Evolutionary conservation across 2,113 vertebrate species (phyloP), one percentile per base, ranked within the genome.

Genomic region (Theristicus caerulescens): DNA sequence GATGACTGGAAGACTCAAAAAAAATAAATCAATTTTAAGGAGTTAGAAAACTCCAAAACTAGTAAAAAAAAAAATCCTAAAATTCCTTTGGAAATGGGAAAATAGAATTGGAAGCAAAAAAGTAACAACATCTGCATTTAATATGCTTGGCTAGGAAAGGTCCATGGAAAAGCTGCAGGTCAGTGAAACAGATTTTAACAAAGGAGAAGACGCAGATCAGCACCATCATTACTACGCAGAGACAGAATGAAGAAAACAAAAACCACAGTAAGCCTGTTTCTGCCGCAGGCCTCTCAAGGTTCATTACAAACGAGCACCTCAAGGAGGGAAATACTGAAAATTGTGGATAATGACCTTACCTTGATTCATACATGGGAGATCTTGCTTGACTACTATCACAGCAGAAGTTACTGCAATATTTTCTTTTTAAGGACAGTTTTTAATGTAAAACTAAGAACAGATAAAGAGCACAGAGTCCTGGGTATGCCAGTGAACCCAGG

Each of bases 91-190:
- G 74, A 91, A 93, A 59, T 62, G 20, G 7, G 51, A 82, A 79
- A 92, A 70, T 14, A 47, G 61, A 91, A 49, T 52, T 77, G 47
- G 78, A 90, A 66, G 36, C 2, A 67, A 90, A 94, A 93, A 88
- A 42, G 1, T 19, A 66, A 52, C 38, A 84, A 84, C 92, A 95
- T 90, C 96, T 96, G 94, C 29, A 85, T 91, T 95, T 94, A 95
- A 95, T 93, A 96, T 80, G 65, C 42, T 54, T 70, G 16, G 26
- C 62, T 92, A 88, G 46, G 58, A 88, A 82, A 92, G 6, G n/a
- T 73, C 66, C 31, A 22, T 17, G 46, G 83, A 93, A 83, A 87
- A 70, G 54, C 2, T 82, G 29, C 57, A 91, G 54, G 25, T 69
- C 21, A 11, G 58, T 85, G 59, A 94, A 87, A 76, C 7, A 1